These are phyloP conservation scores for Stegodyphus dumicola DNA, from an alignment of 1,140 invertebrate species.

Conservation along the genomic window DNA sequence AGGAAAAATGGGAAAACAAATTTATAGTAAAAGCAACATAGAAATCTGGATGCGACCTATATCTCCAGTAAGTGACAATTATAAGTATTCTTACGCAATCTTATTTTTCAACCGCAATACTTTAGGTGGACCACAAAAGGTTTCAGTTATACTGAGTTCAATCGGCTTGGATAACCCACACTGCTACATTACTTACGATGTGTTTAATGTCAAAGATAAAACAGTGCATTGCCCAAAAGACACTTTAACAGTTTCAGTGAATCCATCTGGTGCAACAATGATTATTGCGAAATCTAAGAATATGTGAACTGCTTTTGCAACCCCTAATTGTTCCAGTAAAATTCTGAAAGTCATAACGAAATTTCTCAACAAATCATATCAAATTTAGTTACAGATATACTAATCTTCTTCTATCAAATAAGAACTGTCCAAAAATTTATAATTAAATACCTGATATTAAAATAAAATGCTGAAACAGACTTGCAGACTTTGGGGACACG, in stretches of 20 bases:
- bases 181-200: slow-evolving; percentile 87
- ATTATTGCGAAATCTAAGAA: slow-evolving; percentile 44
- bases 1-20: slow-evolving; percentile 63
- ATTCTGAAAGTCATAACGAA: too few relatives aligned
- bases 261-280: slow-evolving; percentile 80
- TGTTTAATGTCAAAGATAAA: slow-evolving; percentile 84
- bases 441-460: too few relatives aligned
- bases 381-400: too few relatives aligned
- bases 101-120: slow-evolving; percentile 87
- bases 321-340: too few relatives aligned
- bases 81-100: slow-evolving; percentile 87
- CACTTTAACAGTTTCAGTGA: slow-evolving; percentile 93
- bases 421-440: too few relatives aligned
- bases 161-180: slow-evolving; percentile 80
- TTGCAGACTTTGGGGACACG: too few relatives aligned
- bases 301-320: too few relatives aligned
- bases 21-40: slow-evolving; percentile 83
- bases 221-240: slow-evolving; percentile 84
- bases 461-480: too few relatives aligned
- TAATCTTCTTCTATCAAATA: too few relatives aligned
- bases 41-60: slow-evolving; percentile 93
- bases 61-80: slow-evolving; percentile 77
- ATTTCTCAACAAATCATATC: too few relatives aligned
- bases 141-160: slow-evolving; percentile 83
- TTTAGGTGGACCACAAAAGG: slow-evolving; percentile 88